These are phyloP conservation scores for Nesidiocoris tenuis DNA, from an alignment of 2,888 invertebrate species.

Conservation along the genomic window DNA sequence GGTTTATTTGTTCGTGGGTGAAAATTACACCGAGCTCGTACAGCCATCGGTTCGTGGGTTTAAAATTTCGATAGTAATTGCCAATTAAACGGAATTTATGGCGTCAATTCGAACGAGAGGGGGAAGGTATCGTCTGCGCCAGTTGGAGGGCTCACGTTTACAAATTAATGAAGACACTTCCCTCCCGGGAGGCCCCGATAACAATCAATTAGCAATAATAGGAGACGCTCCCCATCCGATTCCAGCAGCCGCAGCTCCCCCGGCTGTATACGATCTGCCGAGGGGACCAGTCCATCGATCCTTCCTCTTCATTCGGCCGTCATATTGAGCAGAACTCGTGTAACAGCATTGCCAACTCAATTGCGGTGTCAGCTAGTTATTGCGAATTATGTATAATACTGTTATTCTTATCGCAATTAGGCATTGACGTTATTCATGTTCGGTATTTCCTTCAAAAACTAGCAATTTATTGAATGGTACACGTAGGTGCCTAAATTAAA, in stretches of 20 bases:
- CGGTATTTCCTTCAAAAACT: too few relatives aligned
- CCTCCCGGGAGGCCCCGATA: constrained; percentile 10
- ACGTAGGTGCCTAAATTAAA: too few relatives aligned
- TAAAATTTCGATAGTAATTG: constrained; percentile 9
- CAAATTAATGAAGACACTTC: constrained; percentile 29
- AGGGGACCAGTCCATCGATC: background rate
- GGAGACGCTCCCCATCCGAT: background rate
- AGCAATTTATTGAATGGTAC: too few relatives aligned
- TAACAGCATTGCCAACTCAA: background rate
- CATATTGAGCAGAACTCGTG: background rate
- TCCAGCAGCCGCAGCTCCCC: background rate
- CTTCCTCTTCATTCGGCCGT: too few relatives aligned
- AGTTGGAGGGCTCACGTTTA: background rate
- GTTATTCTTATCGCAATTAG: too few relatives aligned
- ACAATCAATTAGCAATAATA: constrained; percentile 31
- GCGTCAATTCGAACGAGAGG: background rate
- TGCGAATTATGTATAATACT: too few relatives aligned
- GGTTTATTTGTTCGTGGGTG: background rate
- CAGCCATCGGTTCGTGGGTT: background rate
- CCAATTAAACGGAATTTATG: constrained; percentile 22
- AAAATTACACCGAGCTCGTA: background rate
- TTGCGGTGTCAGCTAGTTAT: too few relatives aligned
- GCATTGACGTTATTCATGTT: too few relatives aligned
- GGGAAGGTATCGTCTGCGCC: background rate
- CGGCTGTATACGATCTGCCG: background rate